Base-by-base conservation (phyloP, 2,888 invertebrate genomes). In the Polylopha cassiicola region DNA sequence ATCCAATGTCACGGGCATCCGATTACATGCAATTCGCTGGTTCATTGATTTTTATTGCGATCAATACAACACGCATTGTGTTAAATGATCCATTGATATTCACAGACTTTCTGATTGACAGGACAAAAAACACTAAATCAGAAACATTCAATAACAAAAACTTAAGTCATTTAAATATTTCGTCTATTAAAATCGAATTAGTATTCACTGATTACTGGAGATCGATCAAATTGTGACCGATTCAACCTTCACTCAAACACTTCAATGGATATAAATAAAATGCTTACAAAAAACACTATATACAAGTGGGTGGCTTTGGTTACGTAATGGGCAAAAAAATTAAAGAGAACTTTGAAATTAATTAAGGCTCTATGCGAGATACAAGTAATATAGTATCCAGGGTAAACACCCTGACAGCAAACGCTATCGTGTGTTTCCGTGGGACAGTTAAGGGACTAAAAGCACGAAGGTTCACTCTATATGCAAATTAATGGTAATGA, bases 1-100 rank as follows among this genome's bases (percentile, higher is more conserved):
- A 77, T 79, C 81, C 81, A 81, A 76, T 78, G 77, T 68, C 75
- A 68, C 60, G 60, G 55, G 61, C 65, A 55, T 66, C 51, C 47
- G 61, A 63, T 71, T 67, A 62, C 65, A 65, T 65, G 68, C 61
- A 70, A 64, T 75, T 64, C 53, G 53, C 37, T 59, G 65, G 65
- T 67, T 62, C 65, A 71, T 62, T 71, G 67, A 65, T 70, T 73
- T 41, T 65, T 61, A 71, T 71, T 65, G 64, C 58, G 61, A 71
- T 61, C 65, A 61, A 65, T 68, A 73, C 69, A 61, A 68, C 69
- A 68, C 65, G 64, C 65, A 66, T 58, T 61, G 66, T 69, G 66
- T 72, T 77, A 66, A 74, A 72, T 61, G 67, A 71, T 61, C 64
- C 65, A 67, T 70, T 60, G 57, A 60, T 60, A 63, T 27, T 50